These are phyloP conservation scores for Adrianichthys oophorus DNA, from an alignment of 2,797 vertebrate genomes.

Conservation along the genomic window DNA sequence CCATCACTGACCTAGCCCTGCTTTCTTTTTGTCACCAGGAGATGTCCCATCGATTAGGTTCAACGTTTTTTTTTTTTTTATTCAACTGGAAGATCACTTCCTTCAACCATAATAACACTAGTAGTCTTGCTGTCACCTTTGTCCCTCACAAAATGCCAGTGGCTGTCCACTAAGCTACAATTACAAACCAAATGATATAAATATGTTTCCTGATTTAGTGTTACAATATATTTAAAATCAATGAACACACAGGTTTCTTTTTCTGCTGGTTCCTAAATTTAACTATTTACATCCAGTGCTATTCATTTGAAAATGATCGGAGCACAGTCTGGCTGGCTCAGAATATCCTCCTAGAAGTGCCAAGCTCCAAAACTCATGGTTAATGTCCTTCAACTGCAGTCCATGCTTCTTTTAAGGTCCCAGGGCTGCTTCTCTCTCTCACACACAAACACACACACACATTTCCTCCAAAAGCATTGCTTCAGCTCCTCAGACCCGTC, in stretches of 20 bases:
- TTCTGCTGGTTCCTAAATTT: conserved; percentile 29
- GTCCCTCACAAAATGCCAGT: conserved; percentile 59
- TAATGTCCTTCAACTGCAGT: conserved; percentile 72
- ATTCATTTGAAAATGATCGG: conserved; percentile 64
- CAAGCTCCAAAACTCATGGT: conserved; percentile 66
- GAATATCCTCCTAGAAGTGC: conserved; percentile 46
- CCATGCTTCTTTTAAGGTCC: conserved; percentile 57
- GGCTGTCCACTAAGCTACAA: conserved; percentile 36
- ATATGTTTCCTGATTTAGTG: conserved; percentile 25
- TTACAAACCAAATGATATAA: conserved; percentile 10
- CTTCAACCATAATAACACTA: conserved; percentile 68
- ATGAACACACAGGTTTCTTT: not conserved
- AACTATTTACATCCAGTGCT: conserved; percentile 65
- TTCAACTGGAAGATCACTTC: conserved; percentile 72
- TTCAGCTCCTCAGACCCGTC: conserved; percentile 43
- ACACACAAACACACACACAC: conserved; percentile 32
- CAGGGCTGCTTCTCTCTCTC: conserved; percentile 41
- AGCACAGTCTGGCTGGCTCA: conserved; percentile 26
- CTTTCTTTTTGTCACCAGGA: conserved; percentile 59
- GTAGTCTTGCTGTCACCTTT: conserved; percentile 73
- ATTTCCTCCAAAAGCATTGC: conserved; percentile 54
- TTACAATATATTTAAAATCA: conserved; percentile 2
- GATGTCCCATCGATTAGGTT: conserved; percentile 74
- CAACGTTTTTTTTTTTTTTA: conserved; percentile 77
- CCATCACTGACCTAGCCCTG: conserved; percentile 67